Evolutionary conservation across 2,113 vertebrate genomes (phyloP).

Genomic region (Dascyllus trimaculatus): DNA sequence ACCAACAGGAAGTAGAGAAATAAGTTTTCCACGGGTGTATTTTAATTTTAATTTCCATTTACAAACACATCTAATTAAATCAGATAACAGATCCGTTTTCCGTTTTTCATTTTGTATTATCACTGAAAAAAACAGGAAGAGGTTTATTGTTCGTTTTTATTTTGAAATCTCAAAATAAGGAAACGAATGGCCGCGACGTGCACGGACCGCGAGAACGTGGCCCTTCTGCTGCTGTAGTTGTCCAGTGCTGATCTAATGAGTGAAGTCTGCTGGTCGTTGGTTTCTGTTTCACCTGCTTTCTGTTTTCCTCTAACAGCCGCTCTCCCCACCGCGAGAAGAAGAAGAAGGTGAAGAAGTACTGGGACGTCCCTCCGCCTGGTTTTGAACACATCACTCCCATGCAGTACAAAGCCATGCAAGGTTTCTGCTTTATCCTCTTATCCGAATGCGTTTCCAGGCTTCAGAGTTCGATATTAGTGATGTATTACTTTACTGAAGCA

Average conservation of each 20-base stretch:
- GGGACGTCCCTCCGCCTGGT: constrained; percentile 93
- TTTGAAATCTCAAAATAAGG: no score
- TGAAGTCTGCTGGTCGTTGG: background rate
- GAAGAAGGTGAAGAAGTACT: constrained; percentile 95
- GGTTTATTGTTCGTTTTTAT: no score
- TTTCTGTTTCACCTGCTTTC: background rate
- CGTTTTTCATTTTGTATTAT: no score
- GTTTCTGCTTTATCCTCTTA: constrained; percentile 65
- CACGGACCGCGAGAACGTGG: constrained; percentile 23
- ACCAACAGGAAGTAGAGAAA: no score
- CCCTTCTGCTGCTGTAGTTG: constrained; percentile 1
- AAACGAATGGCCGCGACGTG: no score
- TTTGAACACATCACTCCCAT: constrained; percentile 95
- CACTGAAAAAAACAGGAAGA: no score
- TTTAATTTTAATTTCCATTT: no score
- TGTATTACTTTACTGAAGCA: background rate
- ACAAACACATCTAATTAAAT: no score
- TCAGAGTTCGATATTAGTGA: no score
- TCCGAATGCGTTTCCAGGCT: background rate
- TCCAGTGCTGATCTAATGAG: constrained; percentile 25
- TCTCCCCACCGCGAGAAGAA: constrained; percentile 93
- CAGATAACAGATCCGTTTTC: no score
- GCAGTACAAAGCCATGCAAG: constrained; percentile 98
- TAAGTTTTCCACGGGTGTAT: no score
- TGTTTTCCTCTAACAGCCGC: constrained; percentile 81